A percentile compares a stretch with the other conserved stretches of the same genome.
Conservation (phyloP, 2,113 vertebrate genomes). For the Paedocypris sp. region DNA sequence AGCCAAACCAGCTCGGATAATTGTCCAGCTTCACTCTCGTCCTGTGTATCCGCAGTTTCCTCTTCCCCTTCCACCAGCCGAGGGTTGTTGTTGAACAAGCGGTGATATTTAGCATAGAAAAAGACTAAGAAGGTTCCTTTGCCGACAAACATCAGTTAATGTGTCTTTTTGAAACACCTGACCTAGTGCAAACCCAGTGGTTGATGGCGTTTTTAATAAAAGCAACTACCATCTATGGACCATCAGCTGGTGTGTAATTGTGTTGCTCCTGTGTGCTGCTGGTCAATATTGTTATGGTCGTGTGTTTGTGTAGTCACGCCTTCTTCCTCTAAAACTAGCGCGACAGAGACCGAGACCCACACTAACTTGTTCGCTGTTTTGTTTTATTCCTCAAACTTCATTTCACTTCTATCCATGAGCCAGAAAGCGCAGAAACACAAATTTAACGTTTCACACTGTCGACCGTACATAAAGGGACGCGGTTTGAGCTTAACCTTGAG, state of each 20-base stretch:
- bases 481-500: too few species aligned
- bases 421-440: too few species aligned
- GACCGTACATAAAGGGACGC: too few species aligned
- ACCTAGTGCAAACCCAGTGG: too few species aligned
- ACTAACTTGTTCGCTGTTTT: neutral
- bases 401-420: too few species aligned
- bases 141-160: neutral
- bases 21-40: too few species aligned
- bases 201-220: too few species aligned
- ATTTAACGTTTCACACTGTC: neutral
- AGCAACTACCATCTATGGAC: too few species aligned
- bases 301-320: slow-evolving; percentile 42
- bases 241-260: slow-evolving; percentile 46
- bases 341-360: slow-evolving; percentile 16
- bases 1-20: too few species aligned
- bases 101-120: slow-evolving; percentile 3
- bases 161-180: neutral
- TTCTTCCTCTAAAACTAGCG: slow-evolving; percentile 5
- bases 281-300: slow-evolving; percentile 44
- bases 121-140: neutral
- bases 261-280: slow-evolving; percentile 50
- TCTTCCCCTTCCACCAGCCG: slow-evolving; percentile 7
- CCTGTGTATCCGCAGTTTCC: neutral
- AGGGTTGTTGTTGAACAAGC: slow-evolving; percentile 4
- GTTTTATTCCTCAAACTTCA: neutral